Evolutionary conservation across 2,113 vertebrate genomes (phyloP), one percentile per base, ranked within the genome.

Genomic region (Tinamus guttatus): DNA sequence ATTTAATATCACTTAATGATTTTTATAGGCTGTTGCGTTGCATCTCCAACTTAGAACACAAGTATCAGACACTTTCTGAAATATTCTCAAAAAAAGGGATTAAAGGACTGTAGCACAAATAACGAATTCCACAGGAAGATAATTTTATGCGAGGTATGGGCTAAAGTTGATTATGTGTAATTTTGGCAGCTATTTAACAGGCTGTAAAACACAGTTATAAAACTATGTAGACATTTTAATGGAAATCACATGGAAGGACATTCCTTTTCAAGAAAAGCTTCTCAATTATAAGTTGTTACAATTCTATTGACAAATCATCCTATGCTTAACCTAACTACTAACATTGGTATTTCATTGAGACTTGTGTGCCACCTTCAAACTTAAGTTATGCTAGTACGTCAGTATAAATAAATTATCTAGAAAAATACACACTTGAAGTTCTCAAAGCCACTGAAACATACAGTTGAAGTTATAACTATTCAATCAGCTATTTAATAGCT

Each of bases 161-260:
- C 58, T 93, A 97, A 95, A 92, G 76, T 87, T 95, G 82, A 83
- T 22, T 87, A 49, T 86, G 84, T 76, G n/a, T 90, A 76, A 95
- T 90, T 94, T 86, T 89, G 73, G 74, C 83, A 89, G 19, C 87
- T 94, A 87, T 49, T 78, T 88, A 43, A 91, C 83, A 97, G 90
- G 41, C 77, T 94, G 62, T 58, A 89, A 94, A 80, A 54, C 87
- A 96, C 63, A 87, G 74, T 59, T 43, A 80, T 79, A 93, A 95
- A 86, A 85, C 82, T 58, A 87, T 79, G 85, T 86, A 60, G 40
- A 47, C 58, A 74, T 80, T 94, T 95, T 83, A 85, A 85, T 75
- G 59, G 36, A 96, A 96, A 24, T 11, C 63, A 83, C 70, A 76
- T n/a, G 52, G 81, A 71, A 94, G 58, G 34, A 4, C 11, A 75